Conservation (phyloP, 2,888 invertebrate genomes). For the Lasioglossum zephyrum region DNA sequence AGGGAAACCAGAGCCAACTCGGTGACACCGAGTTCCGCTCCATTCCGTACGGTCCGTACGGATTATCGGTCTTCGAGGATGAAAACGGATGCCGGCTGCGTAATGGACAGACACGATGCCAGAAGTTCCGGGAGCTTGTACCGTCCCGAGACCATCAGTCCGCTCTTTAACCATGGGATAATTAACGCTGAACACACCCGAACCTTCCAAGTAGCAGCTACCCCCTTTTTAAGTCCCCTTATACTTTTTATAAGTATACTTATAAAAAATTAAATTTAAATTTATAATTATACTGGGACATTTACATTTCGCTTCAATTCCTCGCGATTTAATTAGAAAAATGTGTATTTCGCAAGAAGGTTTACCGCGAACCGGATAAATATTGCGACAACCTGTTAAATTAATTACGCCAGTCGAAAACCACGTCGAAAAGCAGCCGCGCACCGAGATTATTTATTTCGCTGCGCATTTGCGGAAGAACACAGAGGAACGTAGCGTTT, state of each 20-base stretch:
- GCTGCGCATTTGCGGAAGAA: neutral
- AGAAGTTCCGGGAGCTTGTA: neutral
- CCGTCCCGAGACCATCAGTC: neutral
- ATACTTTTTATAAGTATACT: too few relatives aligned
- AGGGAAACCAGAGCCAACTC: neutral
- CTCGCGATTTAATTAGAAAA: neutral
- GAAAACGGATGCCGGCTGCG: slow-evolving; percentile 20
- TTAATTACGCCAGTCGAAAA: neutral
- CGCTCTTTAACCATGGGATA: neutral
- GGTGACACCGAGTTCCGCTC: slow-evolving; percentile 31
- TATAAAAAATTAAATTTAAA: too few relatives aligned
- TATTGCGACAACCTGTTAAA: neutral
- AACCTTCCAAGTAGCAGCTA: neutral
- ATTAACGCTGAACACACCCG: neutral
- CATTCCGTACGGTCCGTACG: slow-evolving; percentile 13
- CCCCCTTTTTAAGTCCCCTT: neutral
- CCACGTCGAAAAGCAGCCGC: neutral
- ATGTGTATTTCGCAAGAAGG: neutral
- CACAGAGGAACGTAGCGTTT: neutral
- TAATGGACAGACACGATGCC: slow-evolving; percentile 9
- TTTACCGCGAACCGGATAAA: neutral
- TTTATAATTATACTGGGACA: too few relatives aligned
- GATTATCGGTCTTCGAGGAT: slow-evolving; percentile 42
- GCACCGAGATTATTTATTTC: neutral
- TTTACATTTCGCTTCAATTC: neutral